A percentile compares a stretch with the other conserved stretches of the same genome.
phyloP scores from a whole-genome alignment of 2,113 vertebrate species.

The Triplophysa siluroides region DNA sequence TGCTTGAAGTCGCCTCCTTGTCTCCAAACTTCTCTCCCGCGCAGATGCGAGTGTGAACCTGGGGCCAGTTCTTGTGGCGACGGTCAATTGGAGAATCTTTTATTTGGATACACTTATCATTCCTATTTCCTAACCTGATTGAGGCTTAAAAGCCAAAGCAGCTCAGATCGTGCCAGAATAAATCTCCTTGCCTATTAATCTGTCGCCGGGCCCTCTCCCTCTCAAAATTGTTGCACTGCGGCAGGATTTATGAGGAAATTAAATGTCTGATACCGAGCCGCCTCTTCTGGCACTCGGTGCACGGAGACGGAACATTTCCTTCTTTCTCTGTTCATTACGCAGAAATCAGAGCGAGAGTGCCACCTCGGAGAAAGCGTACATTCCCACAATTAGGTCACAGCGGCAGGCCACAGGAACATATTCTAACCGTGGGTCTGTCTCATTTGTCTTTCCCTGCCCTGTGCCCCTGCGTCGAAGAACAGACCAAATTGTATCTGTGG shows the following conservation, averaged over 20 bases:
- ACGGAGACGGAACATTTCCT: slow-evolving; percentile 61
- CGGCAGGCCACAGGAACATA: slow-evolving; percentile 43
- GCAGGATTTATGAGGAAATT: slow-evolving; percentile 72
- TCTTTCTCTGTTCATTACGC: slow-evolving; percentile 57
- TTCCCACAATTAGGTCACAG: slow-evolving; percentile 61
- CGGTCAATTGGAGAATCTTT: slow-evolving; percentile 77
- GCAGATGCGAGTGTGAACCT: slow-evolving; percentile 51
- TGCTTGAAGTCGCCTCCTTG: slow-evolving; percentile 61
- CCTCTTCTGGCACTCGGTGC: slow-evolving; percentile 59
- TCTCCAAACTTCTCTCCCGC: slow-evolving; percentile 54
- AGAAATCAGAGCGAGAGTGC: slow-evolving; percentile 59
- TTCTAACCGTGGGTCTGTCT: slow-evolving; percentile 53
- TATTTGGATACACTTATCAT: slow-evolving; percentile 75
- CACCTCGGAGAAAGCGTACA: slow-evolving; percentile 55
- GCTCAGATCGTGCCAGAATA: slow-evolving; percentile 78
- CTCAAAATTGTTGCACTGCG: slow-evolving; percentile 68
- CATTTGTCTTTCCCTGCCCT: slow-evolving; percentile 58
- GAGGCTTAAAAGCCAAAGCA: slow-evolving; percentile 79
- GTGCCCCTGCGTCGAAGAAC: slow-evolving; percentile 43
- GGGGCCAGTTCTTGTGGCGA: slow-evolving; percentile 69
- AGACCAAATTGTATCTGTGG: slow-evolving; percentile 48
- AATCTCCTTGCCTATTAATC: slow-evolving; percentile 80
- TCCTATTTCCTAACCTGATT: slow-evolving; percentile 76
- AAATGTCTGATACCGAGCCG: slow-evolving; percentile 69
- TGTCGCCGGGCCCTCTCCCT: slow-evolving; percentile 64